Percentiles rank a stretch among this genome's conserved stretches.
These are phyloP conservation scores for Sylvicapra grimmia DNA, from an alignment of 2,113 vertebrate species.

Conservation along the genomic window DNA sequence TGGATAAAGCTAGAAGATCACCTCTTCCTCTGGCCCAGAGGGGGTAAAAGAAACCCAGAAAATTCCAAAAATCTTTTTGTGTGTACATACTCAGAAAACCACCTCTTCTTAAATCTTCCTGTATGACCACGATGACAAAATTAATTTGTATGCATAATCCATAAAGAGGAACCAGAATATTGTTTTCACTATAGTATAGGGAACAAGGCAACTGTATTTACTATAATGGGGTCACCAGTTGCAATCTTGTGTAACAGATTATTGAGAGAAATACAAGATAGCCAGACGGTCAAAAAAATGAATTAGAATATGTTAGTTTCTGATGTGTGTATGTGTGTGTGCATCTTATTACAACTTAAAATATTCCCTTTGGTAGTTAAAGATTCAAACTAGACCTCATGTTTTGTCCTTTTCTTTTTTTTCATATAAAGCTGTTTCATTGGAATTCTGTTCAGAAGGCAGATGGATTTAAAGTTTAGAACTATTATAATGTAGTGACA, in stretches of 20 bases:
- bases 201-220: conserved; percentile 77
- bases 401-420: conserved; percentile 37
- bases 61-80: conserved; percentile 59
- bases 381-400: conserved; percentile 18
- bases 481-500: conserved; percentile 60
- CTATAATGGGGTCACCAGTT: conserved; percentile 75
- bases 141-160: conserved; percentile 59
- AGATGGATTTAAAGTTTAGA: conserved; percentile 54
- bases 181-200: conserved; percentile 45
- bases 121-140: conserved; percentile 14
- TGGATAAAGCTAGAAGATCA: conserved; percentile 45
- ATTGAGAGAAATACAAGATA: conserved; percentile 72
- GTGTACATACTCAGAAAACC: conserved; percentile 43
- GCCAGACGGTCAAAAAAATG: conserved; percentile 58
- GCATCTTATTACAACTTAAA: conserved; percentile 36
- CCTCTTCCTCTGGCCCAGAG: neutral
- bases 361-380: conserved; percentile 28
- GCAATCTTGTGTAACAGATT: conserved; percentile 75
- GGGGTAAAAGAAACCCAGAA: neutral
- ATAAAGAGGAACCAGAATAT: conserved; percentile 55
- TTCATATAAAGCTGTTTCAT: neutral
- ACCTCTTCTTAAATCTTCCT: conserved; percentile 59
- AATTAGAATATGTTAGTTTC: neutral
- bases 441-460: conserved; percentile 51
- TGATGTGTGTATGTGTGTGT: neutral